A percentile compares a stretch with the other conserved stretches of the same genome.
Evolutionary conservation across 2,888 invertebrate species (phyloP).

Genomic region (Agapostemon virescens): DNA sequence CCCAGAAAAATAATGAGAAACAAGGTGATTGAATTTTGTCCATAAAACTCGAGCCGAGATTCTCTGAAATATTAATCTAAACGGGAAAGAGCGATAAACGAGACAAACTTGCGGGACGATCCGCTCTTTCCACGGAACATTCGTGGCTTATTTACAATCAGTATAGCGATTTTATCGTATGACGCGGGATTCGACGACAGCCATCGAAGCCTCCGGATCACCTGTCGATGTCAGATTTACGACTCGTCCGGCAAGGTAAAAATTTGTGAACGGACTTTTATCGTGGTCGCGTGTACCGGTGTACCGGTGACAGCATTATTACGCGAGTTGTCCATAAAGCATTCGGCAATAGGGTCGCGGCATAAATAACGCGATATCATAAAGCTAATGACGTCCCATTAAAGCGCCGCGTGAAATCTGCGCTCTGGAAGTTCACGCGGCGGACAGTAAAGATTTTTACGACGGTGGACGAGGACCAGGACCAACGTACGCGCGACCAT

Average conservation of each 20-base stretch:
- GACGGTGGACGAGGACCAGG: conserved; percentile 18
- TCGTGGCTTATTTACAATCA: not conserved
- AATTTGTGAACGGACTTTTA: conserved; percentile 34
- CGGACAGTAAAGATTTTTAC: conserved; percentile 65
- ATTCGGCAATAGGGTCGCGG: conserved; percentile 62
- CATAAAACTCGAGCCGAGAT: not conserved
- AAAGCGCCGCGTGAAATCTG: conserved; percentile 63
- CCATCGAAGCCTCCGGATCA: not conserved
- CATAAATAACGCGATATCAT: conserved; percentile 72
- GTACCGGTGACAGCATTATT: conserved; percentile 54
- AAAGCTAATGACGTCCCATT: conserved; percentile 74
- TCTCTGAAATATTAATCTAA: not conserved
- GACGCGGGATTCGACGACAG: not conserved
- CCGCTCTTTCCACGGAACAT: not conserved
- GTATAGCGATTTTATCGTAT: too few species aligned
- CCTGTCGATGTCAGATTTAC: conserved; percentile 35
- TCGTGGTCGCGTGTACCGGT: conserved; percentile 17
- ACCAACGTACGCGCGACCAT: conserved; percentile 17
- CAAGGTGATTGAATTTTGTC: conserved; percentile 1
- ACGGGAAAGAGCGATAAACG: conserved; percentile 5
- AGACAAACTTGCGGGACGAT: not conserved
- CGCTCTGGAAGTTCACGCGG: conserved; percentile 59
- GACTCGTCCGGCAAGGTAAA: not conserved
- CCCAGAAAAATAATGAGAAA: not conserved
- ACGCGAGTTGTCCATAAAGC: conserved; percentile 66